Base-by-base conservation (phyloP, 2,888 invertebrate genomes). In the Drosophila picticornis region DNA sequence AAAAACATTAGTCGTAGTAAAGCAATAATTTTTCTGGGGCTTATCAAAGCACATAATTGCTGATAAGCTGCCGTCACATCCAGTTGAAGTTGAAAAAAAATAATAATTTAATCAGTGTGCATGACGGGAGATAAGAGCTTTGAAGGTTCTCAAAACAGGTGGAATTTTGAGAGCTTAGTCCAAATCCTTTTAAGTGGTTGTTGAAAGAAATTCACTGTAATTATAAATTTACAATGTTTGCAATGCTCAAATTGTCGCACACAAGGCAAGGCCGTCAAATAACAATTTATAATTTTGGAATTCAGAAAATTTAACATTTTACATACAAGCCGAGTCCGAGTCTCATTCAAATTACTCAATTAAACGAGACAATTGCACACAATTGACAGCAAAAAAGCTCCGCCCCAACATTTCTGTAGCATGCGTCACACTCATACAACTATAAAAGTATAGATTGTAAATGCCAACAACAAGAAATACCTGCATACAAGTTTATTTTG, bases 321-420 rank as follows among this genome's bases (percentile, higher is more conserved):
- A n/a, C 27, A 55, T 27, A 55, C 31, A 62, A 38, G 34, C 34
- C 27, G 58, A 64, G 56, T 70, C 60, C 66, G 69, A 22, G 22
- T 66, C 64, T 71, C 74, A 80, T 86, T 80, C 83, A 83, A 83
- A 83, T 82, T 82, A 80, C 78, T 75, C 83, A 84, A 88, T 84
- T 84, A 83, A 83, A 87, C 76, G 75, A 46, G 46, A 72, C 83
- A 85, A 85, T 85, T 88, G 86, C 78, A 66, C 80, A 85, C 86
- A 85, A 85, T 85, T 85, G 84, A 85, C 69, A 61, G 66, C 72
- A 52, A 53, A 66, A 51, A 59, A 80, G 78, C 76, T 68, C 70
- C 75, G 79, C 76, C 71, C 71, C 62, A 64, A 61, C 71, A 83
- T 80, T 80, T 62, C 34, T 66, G 55, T 65, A 60, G 63, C 67